These are phyloP conservation scores for Hassar affinis DNA, from an alignment of 2,113 vertebrate genomes.

Conservation along the genomic window DNA sequence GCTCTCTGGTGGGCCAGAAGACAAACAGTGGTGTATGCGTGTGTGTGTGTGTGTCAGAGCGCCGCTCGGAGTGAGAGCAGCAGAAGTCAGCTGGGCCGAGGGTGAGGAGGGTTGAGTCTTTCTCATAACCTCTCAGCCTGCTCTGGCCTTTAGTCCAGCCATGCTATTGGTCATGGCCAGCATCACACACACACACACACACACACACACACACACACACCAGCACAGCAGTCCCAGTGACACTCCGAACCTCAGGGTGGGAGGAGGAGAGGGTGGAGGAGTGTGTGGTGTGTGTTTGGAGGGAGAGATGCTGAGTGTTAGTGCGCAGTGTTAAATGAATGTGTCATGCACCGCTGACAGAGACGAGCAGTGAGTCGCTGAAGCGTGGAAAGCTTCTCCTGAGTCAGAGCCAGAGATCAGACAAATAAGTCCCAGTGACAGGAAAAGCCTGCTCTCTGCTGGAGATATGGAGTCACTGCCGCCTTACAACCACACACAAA, in stretches of 20 bases:
- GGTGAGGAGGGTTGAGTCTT: constrained; percentile 62
- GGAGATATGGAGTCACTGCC: constrained; percentile 43
- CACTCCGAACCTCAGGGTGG: constrained; percentile 16
- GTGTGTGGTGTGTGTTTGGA: constrained; percentile 26
- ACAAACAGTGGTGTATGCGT: constrained; percentile 30
- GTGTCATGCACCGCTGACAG: constrained; percentile 56
- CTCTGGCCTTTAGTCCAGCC: constrained; percentile 58
- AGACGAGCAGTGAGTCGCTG: constrained; percentile 37
- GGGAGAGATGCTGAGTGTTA: constrained; percentile 34
- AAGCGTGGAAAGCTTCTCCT: constrained; percentile 24
- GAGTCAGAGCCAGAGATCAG: constrained; percentile 19
- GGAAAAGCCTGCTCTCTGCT: constrained; percentile 73
- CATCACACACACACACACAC: constrained; percentile 50
- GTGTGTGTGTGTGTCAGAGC: constrained; percentile 46
- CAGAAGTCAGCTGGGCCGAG: constrained; percentile 57
- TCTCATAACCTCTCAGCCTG: constrained; percentile 73
- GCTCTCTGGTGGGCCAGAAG: constrained; percentile 42
- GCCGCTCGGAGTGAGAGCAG: constrained; percentile 63
- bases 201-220: constrained; percentile 54
- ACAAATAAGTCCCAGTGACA: constrained; percentile 55
- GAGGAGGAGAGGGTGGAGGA: constrained; percentile 19
- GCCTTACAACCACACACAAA: neutral
- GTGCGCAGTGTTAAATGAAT: constrained; percentile 46
- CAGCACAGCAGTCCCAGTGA: constrained; percentile 32
- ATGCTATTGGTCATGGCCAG: constrained; percentile 66